phyloP scores from a whole-genome alignment of 2,888 invertebrate genomes.

The Augochlorella aurata region DNA sequence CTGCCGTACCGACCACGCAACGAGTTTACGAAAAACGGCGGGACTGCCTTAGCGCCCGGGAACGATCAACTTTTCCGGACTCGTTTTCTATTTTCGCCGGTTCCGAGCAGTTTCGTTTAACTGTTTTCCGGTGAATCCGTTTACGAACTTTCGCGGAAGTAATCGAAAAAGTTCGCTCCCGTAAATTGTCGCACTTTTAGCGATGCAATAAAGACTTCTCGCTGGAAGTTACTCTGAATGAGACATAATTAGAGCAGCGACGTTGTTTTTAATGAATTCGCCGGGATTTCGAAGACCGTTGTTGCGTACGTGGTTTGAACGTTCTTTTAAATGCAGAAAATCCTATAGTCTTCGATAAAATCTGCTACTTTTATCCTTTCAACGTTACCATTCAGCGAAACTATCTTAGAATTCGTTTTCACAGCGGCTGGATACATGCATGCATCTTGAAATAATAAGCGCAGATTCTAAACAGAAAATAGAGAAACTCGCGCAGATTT shows the following conservation, averaged over 20 bases:
- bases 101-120: background rate
- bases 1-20: constrained; percentile 45
- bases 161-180: background rate
- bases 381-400: too few species aligned
- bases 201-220: background rate
- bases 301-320: too few species aligned
- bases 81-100: background rate
- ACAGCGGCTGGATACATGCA: background rate
- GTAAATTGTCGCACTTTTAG: background rate
- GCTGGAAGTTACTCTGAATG: background rate
- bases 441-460: background rate
- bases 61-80: background rate
- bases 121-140: background rate
- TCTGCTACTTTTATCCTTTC: too few species aligned
- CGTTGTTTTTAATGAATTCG: background rate
- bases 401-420: too few species aligned
- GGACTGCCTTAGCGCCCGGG: background rate
- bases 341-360: too few species aligned
- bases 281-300: too few species aligned
- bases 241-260: background rate
- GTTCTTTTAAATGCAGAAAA: too few species aligned
- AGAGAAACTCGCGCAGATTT: background rate
- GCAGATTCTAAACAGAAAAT: background rate
- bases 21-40: background rate
- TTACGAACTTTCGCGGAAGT: background rate